phyloP scores from a whole-genome alignment of 2,797 vertebrate genomes.

The Corythornis leucogaster region DNA sequence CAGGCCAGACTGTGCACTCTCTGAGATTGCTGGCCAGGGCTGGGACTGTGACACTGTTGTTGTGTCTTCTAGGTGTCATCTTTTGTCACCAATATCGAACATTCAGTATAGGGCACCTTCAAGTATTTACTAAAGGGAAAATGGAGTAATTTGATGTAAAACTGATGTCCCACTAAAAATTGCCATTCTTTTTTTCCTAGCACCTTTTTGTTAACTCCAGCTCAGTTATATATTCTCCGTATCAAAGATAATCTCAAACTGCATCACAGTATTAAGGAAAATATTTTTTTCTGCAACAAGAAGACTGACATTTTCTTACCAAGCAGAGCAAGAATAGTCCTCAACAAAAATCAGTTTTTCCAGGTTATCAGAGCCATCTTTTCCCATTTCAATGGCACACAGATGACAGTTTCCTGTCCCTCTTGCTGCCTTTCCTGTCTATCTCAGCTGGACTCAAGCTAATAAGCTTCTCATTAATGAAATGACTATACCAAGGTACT shows the following conservation, averaged over 20 bases:
- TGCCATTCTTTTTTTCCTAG: neutral
- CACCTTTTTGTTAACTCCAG: neutral
- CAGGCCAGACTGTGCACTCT: neutral
- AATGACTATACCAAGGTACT: conserved; percentile 49
- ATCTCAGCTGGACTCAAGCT: conserved; percentile 29
- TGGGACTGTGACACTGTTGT: neutral
- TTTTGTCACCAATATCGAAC: neutral
- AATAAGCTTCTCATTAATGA: conserved; percentile 56
- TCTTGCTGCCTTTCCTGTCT: neutral
- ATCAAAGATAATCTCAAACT: neutral
- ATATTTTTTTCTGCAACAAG: neutral
- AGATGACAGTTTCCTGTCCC: neutral
- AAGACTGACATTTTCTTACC: neutral
- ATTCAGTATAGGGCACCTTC: neutral
- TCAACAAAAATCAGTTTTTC: neutral
- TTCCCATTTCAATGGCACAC: neutral
- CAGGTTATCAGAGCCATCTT: conserved; percentile 6
- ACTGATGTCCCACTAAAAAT: neutral
- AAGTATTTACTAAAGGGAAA: neutral
- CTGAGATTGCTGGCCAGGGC: neutral
- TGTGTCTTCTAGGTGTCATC: neutral
- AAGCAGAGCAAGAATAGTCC: neutral
- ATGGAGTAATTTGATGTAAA: neutral
- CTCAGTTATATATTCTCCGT: neutral
- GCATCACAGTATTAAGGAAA: neutral